phyloP scores from a whole-genome alignment of 2,888 invertebrate species.

The Oasisia sp. region DNA sequence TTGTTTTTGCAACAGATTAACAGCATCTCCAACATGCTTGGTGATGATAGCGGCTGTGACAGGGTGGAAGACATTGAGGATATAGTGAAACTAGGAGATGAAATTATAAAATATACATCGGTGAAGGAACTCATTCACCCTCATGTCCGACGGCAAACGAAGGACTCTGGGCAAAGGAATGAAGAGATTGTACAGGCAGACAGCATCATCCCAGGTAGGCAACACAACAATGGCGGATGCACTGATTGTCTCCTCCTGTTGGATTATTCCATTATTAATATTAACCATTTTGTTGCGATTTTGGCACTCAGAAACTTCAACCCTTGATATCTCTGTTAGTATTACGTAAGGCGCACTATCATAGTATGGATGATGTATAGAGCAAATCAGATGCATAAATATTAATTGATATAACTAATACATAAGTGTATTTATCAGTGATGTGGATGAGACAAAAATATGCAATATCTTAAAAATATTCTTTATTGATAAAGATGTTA shows the following conservation, averaged over 20 bases:
- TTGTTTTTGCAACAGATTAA: background rate
- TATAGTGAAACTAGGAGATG: background rate
- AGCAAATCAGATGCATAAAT: too few species aligned
- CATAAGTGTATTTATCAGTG: too few species aligned
- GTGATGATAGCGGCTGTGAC: conserved; percentile 13
- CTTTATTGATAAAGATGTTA: too few species aligned
- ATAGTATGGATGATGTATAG: too few species aligned
- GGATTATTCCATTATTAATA: background rate
- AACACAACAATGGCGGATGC: background rate
- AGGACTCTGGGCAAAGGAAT: background rate
- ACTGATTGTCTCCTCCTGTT: background rate
- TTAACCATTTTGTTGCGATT: too few species aligned
- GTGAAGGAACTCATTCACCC: background rate
- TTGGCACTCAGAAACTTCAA: too few species aligned
- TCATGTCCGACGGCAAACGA: background rate
- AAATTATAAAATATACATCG: background rate
- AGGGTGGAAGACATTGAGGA: conserved; percentile 20
- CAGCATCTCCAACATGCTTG: background rate
- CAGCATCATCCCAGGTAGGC: conserved; percentile 42
- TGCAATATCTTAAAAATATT: too few species aligned
- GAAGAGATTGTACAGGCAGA: conserved; percentile 28
- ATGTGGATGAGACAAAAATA: too few species aligned
- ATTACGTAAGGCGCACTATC: too few species aligned
- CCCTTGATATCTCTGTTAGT: too few species aligned
- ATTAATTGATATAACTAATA: too few species aligned